Percentiles rank a stretch among this genome's conserved stretches.
phyloP scores from a whole-genome alignment of 2,797 vertebrate genomes.

The Paguma larvata region DNA sequence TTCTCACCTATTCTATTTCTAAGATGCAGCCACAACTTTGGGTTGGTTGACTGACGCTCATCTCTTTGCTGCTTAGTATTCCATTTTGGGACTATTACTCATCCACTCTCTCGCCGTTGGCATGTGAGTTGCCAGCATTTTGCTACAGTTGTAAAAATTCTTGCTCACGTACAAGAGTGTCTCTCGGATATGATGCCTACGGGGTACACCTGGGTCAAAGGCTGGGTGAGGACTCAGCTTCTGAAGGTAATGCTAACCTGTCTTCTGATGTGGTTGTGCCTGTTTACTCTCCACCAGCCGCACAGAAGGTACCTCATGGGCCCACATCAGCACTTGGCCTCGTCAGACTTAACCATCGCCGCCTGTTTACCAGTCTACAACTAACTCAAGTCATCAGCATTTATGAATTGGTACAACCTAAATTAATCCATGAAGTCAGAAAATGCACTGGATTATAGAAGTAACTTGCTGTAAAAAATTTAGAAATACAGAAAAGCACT shows the following conservation, averaged over 20 bases:
- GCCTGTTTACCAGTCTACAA: background rate
- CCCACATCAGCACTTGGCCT: background rate
- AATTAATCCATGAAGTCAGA: conserved; percentile 47
- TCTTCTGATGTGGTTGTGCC: background rate
- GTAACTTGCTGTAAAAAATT: conserved; percentile 1
- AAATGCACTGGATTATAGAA: conserved; percentile 54
- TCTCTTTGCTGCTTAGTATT: background rate
- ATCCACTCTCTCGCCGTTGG: background rate
- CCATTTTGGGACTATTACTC: background rate
- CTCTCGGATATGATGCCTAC: background rate
- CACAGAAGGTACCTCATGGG: background rate
- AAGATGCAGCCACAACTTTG: background rate
- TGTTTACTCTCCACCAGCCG: background rate
- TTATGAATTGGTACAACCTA: background rate
- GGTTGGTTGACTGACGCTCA: background rate
- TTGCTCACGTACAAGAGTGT: background rate
- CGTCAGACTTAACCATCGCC: background rate
- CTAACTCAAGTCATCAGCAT: background rate
- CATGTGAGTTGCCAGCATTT: background rate
- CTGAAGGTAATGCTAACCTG: background rate
- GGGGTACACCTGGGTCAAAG: background rate
- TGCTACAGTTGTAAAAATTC: background rate
- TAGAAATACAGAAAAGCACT: background rate
- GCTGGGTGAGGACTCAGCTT: background rate
- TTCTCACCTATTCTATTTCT: background rate